phyloP scores from a whole-genome alignment of 2,797 vertebrate species.

The Sphenopsis melanotis region DNA sequence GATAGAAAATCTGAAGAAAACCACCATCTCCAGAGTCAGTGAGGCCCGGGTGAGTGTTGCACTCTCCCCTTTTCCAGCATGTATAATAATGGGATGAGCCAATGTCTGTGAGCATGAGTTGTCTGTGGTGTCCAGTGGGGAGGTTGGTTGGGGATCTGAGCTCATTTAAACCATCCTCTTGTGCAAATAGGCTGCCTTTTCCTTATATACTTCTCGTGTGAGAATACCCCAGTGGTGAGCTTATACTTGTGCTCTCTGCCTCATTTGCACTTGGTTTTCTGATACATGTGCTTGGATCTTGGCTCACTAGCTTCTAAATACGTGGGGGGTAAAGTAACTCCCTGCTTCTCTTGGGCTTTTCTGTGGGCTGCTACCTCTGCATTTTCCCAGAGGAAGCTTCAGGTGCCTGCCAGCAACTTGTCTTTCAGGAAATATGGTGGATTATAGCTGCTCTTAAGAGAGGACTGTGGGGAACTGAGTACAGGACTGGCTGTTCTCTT shows the following conservation, averaged over 20 bases:
- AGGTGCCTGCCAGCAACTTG: not conserved
- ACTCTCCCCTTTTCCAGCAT: not conserved
- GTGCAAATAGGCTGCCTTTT: not conserved
- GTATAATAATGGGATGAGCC: not conserved
- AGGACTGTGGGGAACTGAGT: not conserved
- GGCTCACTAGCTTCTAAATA: not conserved
- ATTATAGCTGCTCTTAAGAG: not conserved
- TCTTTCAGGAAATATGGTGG: not conserved
- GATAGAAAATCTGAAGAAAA: slow-evolving; percentile 87
- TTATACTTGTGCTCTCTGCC: fast-evolving
- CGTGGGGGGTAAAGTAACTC: not conserved
- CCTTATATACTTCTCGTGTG: not conserved
- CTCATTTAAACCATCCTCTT: not conserved
- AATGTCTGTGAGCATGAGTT: not conserved
- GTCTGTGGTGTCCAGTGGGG: not conserved
- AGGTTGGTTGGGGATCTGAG: not conserved
- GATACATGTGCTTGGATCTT: not conserved
- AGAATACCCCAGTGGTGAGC: not conserved
- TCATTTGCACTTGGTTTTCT: not conserved
- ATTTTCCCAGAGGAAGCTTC: not conserved
- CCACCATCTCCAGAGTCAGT: slow-evolving; percentile 86
- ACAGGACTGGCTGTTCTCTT: not conserved
- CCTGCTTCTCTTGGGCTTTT: not conserved
- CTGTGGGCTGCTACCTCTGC: not conserved
- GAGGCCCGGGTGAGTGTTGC: slow-evolving; percentile 84